Evolutionary conservation across 2,797 vertebrate genomes (phyloP), one percentile per base, ranked within the genome.

Genomic region (Galago senegalensis): DNA sequence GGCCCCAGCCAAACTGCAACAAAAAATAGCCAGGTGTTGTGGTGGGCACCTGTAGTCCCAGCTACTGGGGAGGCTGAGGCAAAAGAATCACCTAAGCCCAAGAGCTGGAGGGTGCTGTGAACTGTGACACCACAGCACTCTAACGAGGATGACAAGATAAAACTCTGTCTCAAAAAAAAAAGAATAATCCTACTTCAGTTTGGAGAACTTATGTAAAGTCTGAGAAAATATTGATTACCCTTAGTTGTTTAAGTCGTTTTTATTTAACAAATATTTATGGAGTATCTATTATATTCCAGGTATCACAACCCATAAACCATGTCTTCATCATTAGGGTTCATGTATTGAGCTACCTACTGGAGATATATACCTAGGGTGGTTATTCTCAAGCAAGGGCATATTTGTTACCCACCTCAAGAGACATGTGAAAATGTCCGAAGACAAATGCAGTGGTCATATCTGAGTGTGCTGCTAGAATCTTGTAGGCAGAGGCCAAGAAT

Each of bases 231-330:
- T 25, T 31, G 13, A 31, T 65, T 65, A 65, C 63, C 29, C 16
- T 93, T 16, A 73, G 73, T 92, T 88, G 37, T 72, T 17, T 65
- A 91, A 77, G 4, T 8, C 20, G 65, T 87, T 76, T 46, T 87
- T 80, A 88, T 76, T 91, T 69, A 76, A 76, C 40, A 86, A 63
- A 73, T 58, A 91, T 73, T 76, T 83, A 67, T 16, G 21, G 10
- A 14, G 4, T 6, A 23, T 46, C 34, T 49, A 27, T 87, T 75
- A 25, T 31, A 25, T 61, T 7, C 18, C 63, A 79, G 61, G 60
- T 29, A 5, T 18, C 31, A 58, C 25, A 89, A 25, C 1, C 25
- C 61, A 83, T 37, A 84, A 40, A 70, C n/a, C 65, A n/a, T 61
- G 5, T 85, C 25, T 40, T n/a, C 34, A 83, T 67, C 34, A 58